Percentiles rank a stretch among this genome's conserved stretches.
Evolutionary conservation across 2,113 vertebrate species (phyloP).

Genomic region (Eleginops maclovinus): DNA sequence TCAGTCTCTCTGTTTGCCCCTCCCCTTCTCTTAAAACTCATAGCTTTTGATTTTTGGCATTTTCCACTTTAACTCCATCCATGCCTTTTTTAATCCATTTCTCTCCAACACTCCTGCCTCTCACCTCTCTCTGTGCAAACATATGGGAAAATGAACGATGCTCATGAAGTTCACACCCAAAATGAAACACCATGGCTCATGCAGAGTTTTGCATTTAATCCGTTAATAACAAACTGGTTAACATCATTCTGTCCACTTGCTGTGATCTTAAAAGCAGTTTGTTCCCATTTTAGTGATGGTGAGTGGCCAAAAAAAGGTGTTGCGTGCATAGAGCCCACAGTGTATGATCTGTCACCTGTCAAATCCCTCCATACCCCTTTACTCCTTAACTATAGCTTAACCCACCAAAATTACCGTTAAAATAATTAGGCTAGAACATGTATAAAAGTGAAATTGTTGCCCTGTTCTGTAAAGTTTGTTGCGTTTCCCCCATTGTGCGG

Average conservation of each 20-base stretch:
- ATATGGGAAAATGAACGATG: conserved; percentile 59
- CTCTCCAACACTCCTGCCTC: conserved; percentile 32
- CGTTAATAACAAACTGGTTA: conserved; percentile 29
- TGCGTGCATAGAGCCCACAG: conserved; percentile 38
- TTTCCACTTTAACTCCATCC: conserved; percentile 8
- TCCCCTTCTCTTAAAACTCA: conserved; percentile 17
- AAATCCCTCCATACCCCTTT: conserved; percentile 21
- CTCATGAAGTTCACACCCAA: conserved; percentile 72
- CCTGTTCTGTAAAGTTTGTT: conserved; percentile 59
- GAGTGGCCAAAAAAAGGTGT: conserved; percentile 22
- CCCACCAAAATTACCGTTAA: conserved; percentile 34
- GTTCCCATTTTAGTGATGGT: conserved; percentile 20
- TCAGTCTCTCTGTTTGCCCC: conserved; percentile 40
- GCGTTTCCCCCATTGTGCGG: conserved; percentile 49
- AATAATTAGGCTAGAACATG: conserved; percentile 42
- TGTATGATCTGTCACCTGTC: conserved; percentile 43
- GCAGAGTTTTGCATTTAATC: conserved; percentile 40
- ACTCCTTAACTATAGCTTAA: conserved; percentile 35
- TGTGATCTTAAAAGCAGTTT: conserved; percentile 42
- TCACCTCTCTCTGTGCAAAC: conserved; percentile 40
- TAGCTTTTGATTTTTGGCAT: conserved; percentile 28
- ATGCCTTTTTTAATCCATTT: conserved; percentile 26
- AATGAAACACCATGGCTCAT: conserved; percentile 65
- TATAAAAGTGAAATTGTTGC: conserved; percentile 48
- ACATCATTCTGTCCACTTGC: conserved; percentile 33